Base-by-base conservation (phyloP, 2,797 vertebrate genomes). In the Sebastes wilsoni region DNA sequence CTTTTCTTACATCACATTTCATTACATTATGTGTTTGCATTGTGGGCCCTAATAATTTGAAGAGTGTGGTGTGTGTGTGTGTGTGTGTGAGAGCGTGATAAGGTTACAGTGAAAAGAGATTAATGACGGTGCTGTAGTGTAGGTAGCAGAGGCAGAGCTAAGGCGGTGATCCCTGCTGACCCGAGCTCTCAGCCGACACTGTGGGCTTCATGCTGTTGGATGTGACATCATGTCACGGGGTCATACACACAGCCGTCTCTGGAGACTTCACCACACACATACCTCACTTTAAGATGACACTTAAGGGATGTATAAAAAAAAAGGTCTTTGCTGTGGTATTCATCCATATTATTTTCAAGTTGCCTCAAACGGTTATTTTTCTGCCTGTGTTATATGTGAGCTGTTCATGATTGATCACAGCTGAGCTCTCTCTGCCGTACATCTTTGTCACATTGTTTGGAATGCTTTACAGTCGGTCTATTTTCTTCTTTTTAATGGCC, bases 401-500 rank as follows among this genome's bases (percentile, higher is more conserved):
- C 46, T 27, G 56, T 54, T 78, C 64, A 67, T 78, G 34, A 79
- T 59, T 23, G 28, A 79, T 71, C 55, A 42, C 52, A 66, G 10
- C 58, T 36, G 42, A 74, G 36, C 58, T 54, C 27, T 73, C 54
- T 23, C 56, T 68, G 62, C 66, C 27, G 46, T 36, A 34, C 62
- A 34, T 76, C 64, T 74, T 76, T 76, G 79, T 78, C 59, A 75
- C 70, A 65, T 38, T 54, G 74, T 58, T 80, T 74, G 12, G 23
- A 71, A 77, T 69, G 83, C 83, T 79, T 82, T 66, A 75, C 18
- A 62, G 75, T 34, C 42, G 8, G 58, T 20, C 79, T 87, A 56
- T 85, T 87, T 90, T 88, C 59, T 65, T 66, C 66, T 75, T 83
- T 80, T 79, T 60, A 71, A 72, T 36, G 67, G 49, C 34, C 72